Percentiles rank a stretch among this genome's conserved stretches.
phyloP scores from a whole-genome alignment of 2,888 invertebrate genomes.

The Marasmarcha lunaedactyla region DNA sequence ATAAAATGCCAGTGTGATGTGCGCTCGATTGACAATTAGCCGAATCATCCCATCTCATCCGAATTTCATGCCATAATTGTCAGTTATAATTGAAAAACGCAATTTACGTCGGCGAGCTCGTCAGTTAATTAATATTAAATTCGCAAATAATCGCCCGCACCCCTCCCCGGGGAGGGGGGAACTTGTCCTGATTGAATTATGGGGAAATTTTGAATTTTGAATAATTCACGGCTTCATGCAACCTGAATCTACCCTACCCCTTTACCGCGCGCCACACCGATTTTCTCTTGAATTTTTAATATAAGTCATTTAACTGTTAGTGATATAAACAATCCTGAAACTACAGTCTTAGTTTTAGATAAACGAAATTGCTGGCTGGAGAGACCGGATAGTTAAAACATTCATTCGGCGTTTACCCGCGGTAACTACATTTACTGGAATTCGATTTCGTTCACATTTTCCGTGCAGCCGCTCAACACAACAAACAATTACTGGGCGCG shows the following conservation, averaged over 20 bases:
- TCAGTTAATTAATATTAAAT: constrained; percentile 71
- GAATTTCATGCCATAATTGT: constrained; percentile 61
- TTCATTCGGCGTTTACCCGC: background rate
- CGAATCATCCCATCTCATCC: constrained; percentile 45
- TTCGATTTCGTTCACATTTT: constrained; percentile 53
- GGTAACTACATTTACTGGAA: constrained; percentile 38
- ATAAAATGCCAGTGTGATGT: background rate
- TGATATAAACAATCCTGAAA: background rate
- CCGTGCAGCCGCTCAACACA: constrained; percentile 46
- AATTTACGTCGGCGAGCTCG: constrained; percentile 55
- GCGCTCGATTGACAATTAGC: constrained; percentile 43
- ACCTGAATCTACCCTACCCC: constrained; percentile 8
- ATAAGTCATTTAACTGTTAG: background rate
- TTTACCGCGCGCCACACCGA: background rate
- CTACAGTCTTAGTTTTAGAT: too few species aligned
- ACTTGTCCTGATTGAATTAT: constrained; percentile 60
- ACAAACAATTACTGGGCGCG: constrained; percentile 67
- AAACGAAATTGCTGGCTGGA: too few species aligned
- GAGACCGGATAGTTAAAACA: too few species aligned
- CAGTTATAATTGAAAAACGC: constrained; percentile 68
- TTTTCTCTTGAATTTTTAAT: background rate
- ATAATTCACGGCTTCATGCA: constrained; percentile 39
- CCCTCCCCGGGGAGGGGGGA: constrained; percentile 39
- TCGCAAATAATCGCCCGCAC: constrained; percentile 62
- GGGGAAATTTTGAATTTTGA: constrained; percentile 67